These are phyloP conservation scores for Myrmecobius fasciatus DNA, from an alignment of 2,113 vertebrate species.

Conservation along the genomic window DNA sequence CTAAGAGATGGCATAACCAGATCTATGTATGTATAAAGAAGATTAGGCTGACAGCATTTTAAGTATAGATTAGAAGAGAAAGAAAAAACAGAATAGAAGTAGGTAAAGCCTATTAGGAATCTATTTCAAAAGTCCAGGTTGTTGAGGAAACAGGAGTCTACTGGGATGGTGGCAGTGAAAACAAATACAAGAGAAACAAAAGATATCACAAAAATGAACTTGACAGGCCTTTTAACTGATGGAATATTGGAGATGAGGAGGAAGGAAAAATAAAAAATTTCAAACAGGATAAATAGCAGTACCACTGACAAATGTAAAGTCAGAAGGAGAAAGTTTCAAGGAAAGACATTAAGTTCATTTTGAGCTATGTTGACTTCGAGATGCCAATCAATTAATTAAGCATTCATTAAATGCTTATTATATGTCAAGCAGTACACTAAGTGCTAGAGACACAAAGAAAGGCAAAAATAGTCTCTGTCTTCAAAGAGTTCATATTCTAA, in stretches of 20 bases:
- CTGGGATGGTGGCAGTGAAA: background rate
- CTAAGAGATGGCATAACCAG: background rate
- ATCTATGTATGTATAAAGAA: background rate
- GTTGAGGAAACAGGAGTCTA: background rate
- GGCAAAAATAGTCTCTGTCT: background rate
- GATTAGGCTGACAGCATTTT: background rate
- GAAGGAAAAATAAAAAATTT: background rate
- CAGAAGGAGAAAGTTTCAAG: background rate
- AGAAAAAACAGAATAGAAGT: background rate
- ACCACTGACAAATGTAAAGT: background rate
- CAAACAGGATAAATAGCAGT: background rate
- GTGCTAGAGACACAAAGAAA: background rate
- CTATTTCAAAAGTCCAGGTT: conserved; percentile 3
- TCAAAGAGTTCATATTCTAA: background rate
- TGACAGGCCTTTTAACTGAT: background rate
- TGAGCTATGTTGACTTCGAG: background rate
- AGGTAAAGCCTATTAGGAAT: background rate
- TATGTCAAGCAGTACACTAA: background rate
- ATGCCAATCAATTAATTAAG: background rate
- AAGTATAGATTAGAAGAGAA: background rate
- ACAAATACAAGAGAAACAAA: background rate
- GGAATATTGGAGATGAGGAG: background rate
- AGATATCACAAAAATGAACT: background rate
- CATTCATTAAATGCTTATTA: background rate
- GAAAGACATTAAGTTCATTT: background rate